phyloP scores from a whole-genome alignment of 1,140 invertebrate species.

The Rhysida immarginata region DNA sequence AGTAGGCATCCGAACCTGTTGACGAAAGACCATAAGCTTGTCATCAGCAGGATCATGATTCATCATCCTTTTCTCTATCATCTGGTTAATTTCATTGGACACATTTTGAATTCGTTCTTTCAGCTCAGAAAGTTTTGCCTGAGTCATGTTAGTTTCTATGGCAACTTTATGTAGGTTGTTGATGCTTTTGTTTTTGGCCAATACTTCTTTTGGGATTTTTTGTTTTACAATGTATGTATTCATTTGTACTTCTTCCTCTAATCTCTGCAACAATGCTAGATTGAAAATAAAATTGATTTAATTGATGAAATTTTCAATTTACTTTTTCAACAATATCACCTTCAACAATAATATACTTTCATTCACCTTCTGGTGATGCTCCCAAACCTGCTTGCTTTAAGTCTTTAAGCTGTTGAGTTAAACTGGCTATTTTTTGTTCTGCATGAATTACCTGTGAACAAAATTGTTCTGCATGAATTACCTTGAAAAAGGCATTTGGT shows the following conservation, averaged over 20 bases:
- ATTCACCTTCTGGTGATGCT: constrained; percentile 37
- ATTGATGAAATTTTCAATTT: too few species aligned
- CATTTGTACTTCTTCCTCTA: constrained; percentile 60
- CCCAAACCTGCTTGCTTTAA: constrained; percentile 36
- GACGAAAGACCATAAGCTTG: constrained; percentile 62
- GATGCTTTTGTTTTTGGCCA: constrained; percentile 42
- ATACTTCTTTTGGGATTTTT: constrained; percentile 56
- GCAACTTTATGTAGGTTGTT: constrained; percentile 50
- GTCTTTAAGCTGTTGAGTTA: constrained; percentile 41
- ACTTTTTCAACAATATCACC: too few species aligned
- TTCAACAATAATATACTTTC: too few species aligned
- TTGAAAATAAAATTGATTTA: too few species aligned
- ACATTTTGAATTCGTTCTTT: constrained; percentile 43
- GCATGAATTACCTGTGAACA: constrained; percentile 29
- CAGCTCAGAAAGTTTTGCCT: constrained; percentile 43
- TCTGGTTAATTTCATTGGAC: constrained; percentile 43
- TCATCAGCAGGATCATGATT: constrained; percentile 41
- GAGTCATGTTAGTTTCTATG: constrained; percentile 46
- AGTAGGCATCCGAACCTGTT: constrained; percentile 53
- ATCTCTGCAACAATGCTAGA: constrained; percentile 48
- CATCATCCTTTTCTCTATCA: constrained; percentile 35
- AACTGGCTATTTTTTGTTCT: constrained; percentile 37
- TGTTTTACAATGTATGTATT: constrained; percentile 60
- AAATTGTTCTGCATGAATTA: too few species aligned
- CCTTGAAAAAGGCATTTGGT: background rate